Evolutionary conservation across 2,888 invertebrate genomes (phyloP).

Genomic region (Stenodera caucasica): DNA sequence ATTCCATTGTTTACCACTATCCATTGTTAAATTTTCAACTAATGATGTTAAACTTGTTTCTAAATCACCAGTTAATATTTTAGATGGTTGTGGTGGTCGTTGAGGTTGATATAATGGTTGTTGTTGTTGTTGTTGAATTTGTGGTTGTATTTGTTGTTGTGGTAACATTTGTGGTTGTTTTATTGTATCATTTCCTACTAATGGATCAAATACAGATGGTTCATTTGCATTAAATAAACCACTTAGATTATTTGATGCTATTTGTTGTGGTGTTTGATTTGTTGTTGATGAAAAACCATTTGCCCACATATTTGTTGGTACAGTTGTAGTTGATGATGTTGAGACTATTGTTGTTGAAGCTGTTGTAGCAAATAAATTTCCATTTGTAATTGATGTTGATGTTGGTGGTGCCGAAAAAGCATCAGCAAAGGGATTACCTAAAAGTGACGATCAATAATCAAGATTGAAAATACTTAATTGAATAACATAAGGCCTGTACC

Average conservation of each 20-base stretch:
- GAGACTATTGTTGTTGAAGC: constrained; percentile 34
- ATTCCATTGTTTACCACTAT: constrained; percentile 81
- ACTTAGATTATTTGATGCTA: constrained; percentile 53
- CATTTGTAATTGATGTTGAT: constrained; percentile 34
- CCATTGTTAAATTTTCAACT: constrained; percentile 90
- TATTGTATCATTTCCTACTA: constrained; percentile 58
- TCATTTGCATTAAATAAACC: constrained; percentile 58
- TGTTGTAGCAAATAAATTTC: constrained; percentile 40
- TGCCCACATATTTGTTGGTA: constrained; percentile 45
- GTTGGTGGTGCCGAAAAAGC: constrained; percentile 55
- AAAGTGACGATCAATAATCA: constrained; percentile 63
- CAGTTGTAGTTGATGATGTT: constrained; percentile 44
- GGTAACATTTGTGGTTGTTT: constrained; percentile 54
- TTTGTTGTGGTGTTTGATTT: constrained; percentile 30
- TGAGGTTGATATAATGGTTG: constrained; percentile 43
- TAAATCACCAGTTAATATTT: constrained; percentile 87
- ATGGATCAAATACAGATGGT: constrained; percentile 61
- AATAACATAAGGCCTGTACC: neutral
- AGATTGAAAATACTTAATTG: constrained; percentile 49
- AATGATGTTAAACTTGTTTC: constrained; percentile 92
- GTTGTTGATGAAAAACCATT: constrained; percentile 41
- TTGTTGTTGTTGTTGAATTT: constrained; percentile 23
- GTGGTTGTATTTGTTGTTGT: constrained; percentile 54
- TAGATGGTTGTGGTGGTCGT: constrained; percentile 50
- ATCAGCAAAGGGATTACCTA: constrained; percentile 88